Evolutionary conservation across 2,113 vertebrate genomes (phyloP), one percentile per base, ranked within the genome.

Genomic region (Aix galericulata): DNA sequence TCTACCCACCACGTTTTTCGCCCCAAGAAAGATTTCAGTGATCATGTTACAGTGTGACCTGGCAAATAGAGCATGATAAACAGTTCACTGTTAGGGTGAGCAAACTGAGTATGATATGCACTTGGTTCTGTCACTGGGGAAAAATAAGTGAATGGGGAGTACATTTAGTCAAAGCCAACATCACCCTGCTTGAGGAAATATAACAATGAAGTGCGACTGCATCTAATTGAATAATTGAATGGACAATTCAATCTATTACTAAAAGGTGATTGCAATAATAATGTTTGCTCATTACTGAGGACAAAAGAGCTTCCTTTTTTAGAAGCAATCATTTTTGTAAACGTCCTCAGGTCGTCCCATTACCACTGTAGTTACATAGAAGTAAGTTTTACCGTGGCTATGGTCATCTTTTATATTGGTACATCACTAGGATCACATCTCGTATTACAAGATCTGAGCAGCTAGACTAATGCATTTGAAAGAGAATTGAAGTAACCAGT

Each of bases 211-310:
- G 27, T 63, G 31, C 87, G 68, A 55, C 68, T 88, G 53, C 89
- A 71, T 86, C 82, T 91, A 78, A 84, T 36, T 80, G 79, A 73
- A 72, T 91, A 84, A 75, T 56, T 84, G 66, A 82, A 84, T 42
- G 25, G 66, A 15, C 82, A 82, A 94, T 42, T 79, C 55, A 85
- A 78, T 77, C 83, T 0, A 48, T 80, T 91, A 74, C n/a, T 40
- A 13, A 74, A 74, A 91, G 50, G 40, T 74, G 40, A 62, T 63
- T 69, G 63, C 48, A 77, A 2, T 77, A 73, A 84, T 42, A 86
- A 29, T 29, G 9, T 27, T 56, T 82, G 17, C 31, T 88, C 8
- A 5, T 82, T 83, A 67, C 20, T 81, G 25, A 38, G 38, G 68
- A n/a, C 38, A 80, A 74, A 67, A 67, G 44, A 80, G 34, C 27